These are phyloP conservation scores for Labeo rohita DNA, from an alignment of 2,113 vertebrate genomes.

Conservation along the genomic window DNA sequence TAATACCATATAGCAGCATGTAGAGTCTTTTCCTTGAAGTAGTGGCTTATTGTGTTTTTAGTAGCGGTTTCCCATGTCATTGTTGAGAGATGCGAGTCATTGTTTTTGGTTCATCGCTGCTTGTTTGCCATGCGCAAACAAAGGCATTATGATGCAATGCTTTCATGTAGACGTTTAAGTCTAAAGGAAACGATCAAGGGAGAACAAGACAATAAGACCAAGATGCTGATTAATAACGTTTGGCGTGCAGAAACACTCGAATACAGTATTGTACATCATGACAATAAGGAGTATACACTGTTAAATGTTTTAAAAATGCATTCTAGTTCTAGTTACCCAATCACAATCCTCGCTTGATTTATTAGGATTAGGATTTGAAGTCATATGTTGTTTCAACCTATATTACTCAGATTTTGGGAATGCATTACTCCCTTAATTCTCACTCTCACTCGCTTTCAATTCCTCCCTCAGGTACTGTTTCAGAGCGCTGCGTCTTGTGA, in stretches of 20 bases:
- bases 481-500: slow-evolving; percentile 54
- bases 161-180: background rate
- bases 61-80: background rate
- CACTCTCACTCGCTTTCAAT: background rate
- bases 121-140: background rate
- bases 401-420: background rate
- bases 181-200: background rate
- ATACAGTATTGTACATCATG: background rate
- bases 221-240: background rate
- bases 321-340: background rate
- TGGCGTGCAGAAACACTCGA: background rate
- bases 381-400: background rate
- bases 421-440: background rate
- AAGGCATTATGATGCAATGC: background rate
- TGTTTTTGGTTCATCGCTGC: background rate
- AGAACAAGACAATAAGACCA: background rate
- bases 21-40: background rate
- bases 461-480: slow-evolving; percentile 47
- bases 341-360: background rate
- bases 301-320: background rate
- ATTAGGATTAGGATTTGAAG: background rate
- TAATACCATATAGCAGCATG: background rate
- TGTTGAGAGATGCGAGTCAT: background rate
- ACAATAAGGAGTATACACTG: background rate
- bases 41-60: background rate